Percentiles rank a stretch among this genome's conserved stretches.
Conservation (phyloP, 1,140 invertebrate species). For the Eumaeus atala region DNA sequence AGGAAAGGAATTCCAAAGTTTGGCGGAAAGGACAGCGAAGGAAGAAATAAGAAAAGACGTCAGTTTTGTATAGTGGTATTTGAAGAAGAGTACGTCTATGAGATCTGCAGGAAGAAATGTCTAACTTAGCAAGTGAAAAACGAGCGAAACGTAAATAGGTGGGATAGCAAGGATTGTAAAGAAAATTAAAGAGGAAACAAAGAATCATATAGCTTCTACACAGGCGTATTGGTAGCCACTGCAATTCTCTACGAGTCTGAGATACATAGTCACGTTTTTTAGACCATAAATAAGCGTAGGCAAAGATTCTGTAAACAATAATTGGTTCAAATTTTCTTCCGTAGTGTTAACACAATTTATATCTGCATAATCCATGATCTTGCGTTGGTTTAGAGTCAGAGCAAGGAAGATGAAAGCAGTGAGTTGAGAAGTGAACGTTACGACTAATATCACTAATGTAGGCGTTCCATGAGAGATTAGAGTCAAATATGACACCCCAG, state of each 20-base stretch:
- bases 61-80: too few species aligned
- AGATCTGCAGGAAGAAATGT: background rate
- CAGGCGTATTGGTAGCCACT: too few species aligned
- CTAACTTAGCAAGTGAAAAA: background rate
- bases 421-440: too few species aligned
- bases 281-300: background rate
- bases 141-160: background rate
- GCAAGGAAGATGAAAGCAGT: too few species aligned
- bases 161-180: background rate
- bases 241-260: too few species aligned
- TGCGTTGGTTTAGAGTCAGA: background rate
- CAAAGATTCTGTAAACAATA: background rate
- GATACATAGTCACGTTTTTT: background rate
- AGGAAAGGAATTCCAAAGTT: too few species aligned
- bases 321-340: background rate
- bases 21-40: too few species aligned
- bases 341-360: background rate
- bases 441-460: too few species aligned
- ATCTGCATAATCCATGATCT: too few species aligned
- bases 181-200: slow-evolving; percentile 1
- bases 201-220: background rate
- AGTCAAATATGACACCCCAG: background rate
- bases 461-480: background rate
- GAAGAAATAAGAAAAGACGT: too few species aligned
- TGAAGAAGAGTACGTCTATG: too few species aligned